Conservation (phyloP, 2,797 vertebrate species). For the Uromys caudimaculatus region DNA sequence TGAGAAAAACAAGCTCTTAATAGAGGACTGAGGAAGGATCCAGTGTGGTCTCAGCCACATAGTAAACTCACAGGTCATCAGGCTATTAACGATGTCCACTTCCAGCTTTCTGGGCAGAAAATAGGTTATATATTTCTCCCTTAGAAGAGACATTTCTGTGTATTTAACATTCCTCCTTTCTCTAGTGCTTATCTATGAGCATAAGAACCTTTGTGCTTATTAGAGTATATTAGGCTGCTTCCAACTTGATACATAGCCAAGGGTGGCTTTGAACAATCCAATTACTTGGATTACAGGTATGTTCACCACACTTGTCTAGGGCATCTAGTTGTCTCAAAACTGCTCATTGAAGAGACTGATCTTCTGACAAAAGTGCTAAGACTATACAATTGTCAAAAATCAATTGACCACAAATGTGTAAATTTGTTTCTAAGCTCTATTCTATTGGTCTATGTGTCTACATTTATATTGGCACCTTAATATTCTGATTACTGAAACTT, state of each 20-base stretch:
- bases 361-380: too few relatives aligned
- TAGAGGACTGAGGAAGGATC: neutral
- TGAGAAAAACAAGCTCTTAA: neutral
- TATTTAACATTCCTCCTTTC: neutral
- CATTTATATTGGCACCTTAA: neutral
- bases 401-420: neutral
- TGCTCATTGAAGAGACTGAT: neutral
- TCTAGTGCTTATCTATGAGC: neutral
- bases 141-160: neutral
- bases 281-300: too few relatives aligned
- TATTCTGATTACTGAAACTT: neutral
- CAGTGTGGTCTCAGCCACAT: neutral
- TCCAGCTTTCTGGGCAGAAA: neutral
- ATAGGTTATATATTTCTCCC: neutral
- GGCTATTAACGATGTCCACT: neutral
- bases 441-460: neutral
- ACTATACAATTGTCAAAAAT: neutral
- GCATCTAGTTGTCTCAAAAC: neutral
- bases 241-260: neutral
- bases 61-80: neutral
- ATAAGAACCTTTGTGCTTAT: neutral
- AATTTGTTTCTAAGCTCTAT: neutral
- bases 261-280: neutral
- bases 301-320: neutral
- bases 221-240: neutral